phyloP scores from a whole-genome alignment of 1,140 invertebrate genomes.

The Zaprionus lachaisei region DNA sequence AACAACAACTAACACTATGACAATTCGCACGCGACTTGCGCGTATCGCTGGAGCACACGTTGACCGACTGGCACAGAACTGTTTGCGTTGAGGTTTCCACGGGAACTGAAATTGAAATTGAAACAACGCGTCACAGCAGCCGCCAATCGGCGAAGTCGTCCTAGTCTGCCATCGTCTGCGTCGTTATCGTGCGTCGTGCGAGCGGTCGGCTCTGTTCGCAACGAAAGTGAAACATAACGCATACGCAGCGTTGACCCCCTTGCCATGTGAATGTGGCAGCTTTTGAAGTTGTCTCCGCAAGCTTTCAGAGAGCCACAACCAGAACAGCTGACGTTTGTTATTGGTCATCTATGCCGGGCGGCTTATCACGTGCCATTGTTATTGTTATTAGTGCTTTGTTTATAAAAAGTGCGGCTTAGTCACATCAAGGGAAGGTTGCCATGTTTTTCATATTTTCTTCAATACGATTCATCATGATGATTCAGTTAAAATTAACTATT shows the following conservation, averaged over 20 bases:
- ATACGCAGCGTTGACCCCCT: constrained; percentile 75
- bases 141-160: constrained; percentile 41
- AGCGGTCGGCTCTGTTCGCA: constrained; percentile 39
- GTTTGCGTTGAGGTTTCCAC: constrained; percentile 66
- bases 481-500: background rate
- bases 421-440: background rate
- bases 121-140: constrained; percentile 63
- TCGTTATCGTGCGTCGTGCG: constrained; percentile 26
- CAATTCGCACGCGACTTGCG: constrained; percentile 55
- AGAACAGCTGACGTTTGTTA: constrained; percentile 81
- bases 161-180: constrained; percentile 25
- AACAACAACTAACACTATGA: constrained; percentile 21
- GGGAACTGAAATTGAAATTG: constrained; percentile 69
- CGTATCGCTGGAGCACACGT: constrained; percentile 6
- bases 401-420: background rate
- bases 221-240: constrained; percentile 78
- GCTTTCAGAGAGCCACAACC: constrained; percentile 53
- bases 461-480: background rate
- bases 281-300: constrained; percentile 40
- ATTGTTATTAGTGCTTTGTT: constrained; percentile 14
- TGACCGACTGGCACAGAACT: constrained; percentile 53
- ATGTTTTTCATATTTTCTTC: background rate
- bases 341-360: constrained; percentile 58
- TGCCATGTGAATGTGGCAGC: constrained; percentile 42
- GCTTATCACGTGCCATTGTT: constrained; percentile 13